Evolutionary conservation across 2,888 invertebrate species (phyloP).

Genomic region (Hetaerina titia): DNA sequence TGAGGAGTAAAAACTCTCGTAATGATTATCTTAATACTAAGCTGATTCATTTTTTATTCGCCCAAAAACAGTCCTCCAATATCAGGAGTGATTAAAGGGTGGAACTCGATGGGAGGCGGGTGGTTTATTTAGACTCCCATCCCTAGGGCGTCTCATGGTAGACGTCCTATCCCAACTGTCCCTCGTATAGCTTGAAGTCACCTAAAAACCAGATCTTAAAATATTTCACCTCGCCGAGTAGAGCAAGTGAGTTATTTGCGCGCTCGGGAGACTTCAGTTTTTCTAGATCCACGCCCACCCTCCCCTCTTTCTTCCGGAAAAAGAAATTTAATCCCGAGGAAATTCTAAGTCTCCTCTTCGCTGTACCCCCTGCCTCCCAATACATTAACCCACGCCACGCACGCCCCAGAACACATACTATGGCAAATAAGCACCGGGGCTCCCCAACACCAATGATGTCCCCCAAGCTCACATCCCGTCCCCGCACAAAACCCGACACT

Average conservation of each 20-base stretch:
- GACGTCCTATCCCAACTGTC: neutral
- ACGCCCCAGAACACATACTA: neutral
- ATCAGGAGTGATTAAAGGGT: no score
- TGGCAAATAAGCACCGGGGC: no score
- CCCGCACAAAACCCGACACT: neutral
- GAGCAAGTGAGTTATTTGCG: neutral
- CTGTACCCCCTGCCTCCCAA: no score
- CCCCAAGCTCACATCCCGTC: neutral
- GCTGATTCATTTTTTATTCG: no score
- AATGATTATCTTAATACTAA: no score
- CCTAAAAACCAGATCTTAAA: neutral
- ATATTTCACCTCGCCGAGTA: neutral
- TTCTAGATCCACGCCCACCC: no score
- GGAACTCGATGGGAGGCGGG: no score
- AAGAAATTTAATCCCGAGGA: neutral
- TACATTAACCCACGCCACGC: neutral
- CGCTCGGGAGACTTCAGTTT: neutral
- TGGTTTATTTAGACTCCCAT: no score
- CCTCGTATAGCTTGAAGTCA: neutral
- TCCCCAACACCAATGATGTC: neutral
- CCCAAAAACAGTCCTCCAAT: no score
- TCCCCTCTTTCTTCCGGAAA: no score
- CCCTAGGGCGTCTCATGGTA: no score
- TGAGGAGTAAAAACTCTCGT: no score
- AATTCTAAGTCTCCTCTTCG: neutral